phyloP scores from a whole-genome alignment of 1,140 invertebrate species.

The Triops longicaudatus region DNA sequence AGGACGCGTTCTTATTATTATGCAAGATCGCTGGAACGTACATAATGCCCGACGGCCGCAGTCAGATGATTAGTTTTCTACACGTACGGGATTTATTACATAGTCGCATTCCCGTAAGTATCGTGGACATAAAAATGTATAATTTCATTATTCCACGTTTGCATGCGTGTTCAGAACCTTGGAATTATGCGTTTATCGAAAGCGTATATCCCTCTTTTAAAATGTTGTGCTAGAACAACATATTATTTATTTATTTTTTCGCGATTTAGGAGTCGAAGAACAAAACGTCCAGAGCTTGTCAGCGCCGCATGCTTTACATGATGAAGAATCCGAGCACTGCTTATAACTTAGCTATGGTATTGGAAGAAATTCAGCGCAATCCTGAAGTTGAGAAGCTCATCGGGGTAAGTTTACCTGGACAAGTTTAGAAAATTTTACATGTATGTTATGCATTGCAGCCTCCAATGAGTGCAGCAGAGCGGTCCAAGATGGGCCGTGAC shows the following conservation, averaged over 20 bases:
- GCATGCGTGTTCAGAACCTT: too few species aligned
- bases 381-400: constrained; percentile 42
- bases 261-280: constrained; percentile 43
- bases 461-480: constrained; percentile 13
- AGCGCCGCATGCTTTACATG: constrained; percentile 54
- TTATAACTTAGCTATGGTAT: constrained; percentile 48
- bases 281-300: constrained; percentile 61
- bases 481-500: neutral
- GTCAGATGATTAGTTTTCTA: constrained; percentile 43
- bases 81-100: constrained; percentile 56
- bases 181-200: too few species aligned
- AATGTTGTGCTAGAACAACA: too few species aligned
- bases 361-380: constrained; percentile 53
- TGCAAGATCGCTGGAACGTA: constrained; percentile 57
- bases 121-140: neutral
- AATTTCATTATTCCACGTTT: too few species aligned
- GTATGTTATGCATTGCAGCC: neutral
- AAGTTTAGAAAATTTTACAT: neutral
- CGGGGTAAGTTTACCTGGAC: constrained; percentile 30
- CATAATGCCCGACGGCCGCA: constrained; percentile 48
- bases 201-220: neutral
- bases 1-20: constrained; percentile 56
- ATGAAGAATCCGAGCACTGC: constrained; percentile 49
- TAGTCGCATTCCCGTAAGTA: constrained; percentile 37
- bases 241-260: constrained; percentile 25